A percentile compares a stretch with the other conserved stretches of the same genome.
phyloP scores from a whole-genome alignment of 2,113 vertebrate genomes.

The Meleagris gallopavo region DNA sequence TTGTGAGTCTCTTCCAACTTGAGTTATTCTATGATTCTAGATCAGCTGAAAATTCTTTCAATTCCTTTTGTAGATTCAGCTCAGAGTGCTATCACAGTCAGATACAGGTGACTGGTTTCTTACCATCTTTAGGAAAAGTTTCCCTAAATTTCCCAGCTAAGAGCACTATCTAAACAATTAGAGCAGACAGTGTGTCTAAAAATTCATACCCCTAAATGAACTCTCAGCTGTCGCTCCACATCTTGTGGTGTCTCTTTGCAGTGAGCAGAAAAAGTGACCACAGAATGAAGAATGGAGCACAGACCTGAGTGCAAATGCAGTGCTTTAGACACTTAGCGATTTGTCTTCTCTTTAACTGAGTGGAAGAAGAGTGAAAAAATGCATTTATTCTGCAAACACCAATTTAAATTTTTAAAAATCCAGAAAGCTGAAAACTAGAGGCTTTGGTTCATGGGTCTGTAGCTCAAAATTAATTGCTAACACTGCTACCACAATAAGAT shows the following conservation, averaged over 20 bases:
- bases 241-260: neutral
- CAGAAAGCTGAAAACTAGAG: constrained; percentile 44
- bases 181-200: rapidly evolving
- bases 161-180: neutral
- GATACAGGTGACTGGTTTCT: neutral
- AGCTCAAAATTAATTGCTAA: constrained; percentile 73
- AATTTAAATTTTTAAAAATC: constrained; percentile 63
- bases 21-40: too few relatives aligned
- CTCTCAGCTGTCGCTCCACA: neutral
- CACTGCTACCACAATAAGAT: constrained; percentile 57
- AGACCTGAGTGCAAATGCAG: neutral
- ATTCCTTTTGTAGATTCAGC: neutral
- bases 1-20: too few relatives aligned
- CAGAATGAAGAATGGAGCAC: neutral
- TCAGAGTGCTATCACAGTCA: rapidly evolving
- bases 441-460: constrained; percentile 18
- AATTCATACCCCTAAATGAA: neutral
- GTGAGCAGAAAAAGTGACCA: neutral
- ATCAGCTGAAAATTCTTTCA: neutral
- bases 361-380: neutral
- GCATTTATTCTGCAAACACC: constrained; percentile 56
- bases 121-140: neutral
- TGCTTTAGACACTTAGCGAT: neutral
- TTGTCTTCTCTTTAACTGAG: neutral
- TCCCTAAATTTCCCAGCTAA: neutral